Evolutionary conservation across 2,113 vertebrate genomes (phyloP).

Genomic region (Strigops habroptila): DNA sequence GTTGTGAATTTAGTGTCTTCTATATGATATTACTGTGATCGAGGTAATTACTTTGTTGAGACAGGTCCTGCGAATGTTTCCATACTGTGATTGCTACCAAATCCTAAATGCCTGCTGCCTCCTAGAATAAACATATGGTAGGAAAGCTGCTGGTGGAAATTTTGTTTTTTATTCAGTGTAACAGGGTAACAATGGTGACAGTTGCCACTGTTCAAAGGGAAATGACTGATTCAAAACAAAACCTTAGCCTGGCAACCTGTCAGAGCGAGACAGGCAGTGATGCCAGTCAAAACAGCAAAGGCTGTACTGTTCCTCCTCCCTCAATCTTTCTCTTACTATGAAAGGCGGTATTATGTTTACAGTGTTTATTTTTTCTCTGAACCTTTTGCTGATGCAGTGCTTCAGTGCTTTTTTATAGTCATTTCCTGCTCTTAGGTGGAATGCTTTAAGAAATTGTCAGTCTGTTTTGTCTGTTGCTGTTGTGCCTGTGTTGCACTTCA

Average conservation of each 20-base stretch:
- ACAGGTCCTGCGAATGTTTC: conserved; percentile 47
- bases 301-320: conserved; percentile 65
- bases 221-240: conserved; percentile 63
- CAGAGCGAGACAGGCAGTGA: conserved; percentile 30
- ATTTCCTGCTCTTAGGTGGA: conserved; percentile 30
- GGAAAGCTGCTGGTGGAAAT: conserved; percentile 62
- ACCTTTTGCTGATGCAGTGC: conserved; percentile 41
- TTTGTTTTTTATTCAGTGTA: conserved; percentile 65
- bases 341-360: conserved; percentile 66
- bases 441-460: conserved; percentile 16
- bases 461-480: neutral
- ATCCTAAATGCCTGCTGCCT: conserved; percentile 56
- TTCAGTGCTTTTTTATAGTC: neutral
- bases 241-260: conserved; percentile 62
- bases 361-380: conserved; percentile 61
- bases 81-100: conserved; percentile 30
- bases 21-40: neutral
- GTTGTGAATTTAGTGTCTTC: neutral
- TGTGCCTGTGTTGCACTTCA: neutral
- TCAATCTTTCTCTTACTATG: conserved; percentile 52
- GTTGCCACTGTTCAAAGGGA: conserved; percentile 63
- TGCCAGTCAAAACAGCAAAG: conserved; percentile 68
- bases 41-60: conserved; percentile 49
- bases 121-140: conserved; percentile 59
- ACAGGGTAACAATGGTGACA: conserved; percentile 64